Percentiles rank a stretch among this genome's conserved stretches.
Conservation (phyloP, 1,140 invertebrate species). For the Calliphora vicina region DNA sequence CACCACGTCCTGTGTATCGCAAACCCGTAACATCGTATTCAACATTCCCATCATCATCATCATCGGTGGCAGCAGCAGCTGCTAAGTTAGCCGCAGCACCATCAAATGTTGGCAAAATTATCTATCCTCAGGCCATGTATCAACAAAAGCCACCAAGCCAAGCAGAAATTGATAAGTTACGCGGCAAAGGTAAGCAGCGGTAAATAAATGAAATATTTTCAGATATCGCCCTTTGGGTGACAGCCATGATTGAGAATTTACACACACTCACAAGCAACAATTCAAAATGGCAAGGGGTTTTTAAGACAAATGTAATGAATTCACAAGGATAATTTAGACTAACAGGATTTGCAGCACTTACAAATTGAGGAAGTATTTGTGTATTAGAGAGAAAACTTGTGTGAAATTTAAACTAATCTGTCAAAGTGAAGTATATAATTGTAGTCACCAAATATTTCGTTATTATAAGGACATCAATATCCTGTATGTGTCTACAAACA, state of each 20-base stretch:
- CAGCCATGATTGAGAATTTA: background rate
- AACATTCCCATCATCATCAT: conserved; percentile 5
- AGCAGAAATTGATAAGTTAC: conserved; percentile 44
- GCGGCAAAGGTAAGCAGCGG: conserved; percentile 30
- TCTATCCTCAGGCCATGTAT: conserved; percentile 35
- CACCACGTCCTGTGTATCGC: conserved; percentile 23
- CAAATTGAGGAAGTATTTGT: no score
- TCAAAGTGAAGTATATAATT: no score
- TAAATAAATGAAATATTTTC: background rate
- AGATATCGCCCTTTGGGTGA: background rate
- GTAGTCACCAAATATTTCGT: no score
- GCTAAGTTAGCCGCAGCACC: background rate
- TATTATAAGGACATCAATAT: no score
- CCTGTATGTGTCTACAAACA: no score
- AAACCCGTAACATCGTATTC: background rate
- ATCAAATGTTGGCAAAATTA: conserved; percentile 35
- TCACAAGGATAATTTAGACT: background rate
- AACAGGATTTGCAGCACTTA: no score
- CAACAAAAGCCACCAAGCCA: conserved; percentile 43
- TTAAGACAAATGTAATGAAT: background rate
- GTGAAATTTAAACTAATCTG: no score
- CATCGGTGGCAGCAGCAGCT: background rate
- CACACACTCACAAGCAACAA: background rate
- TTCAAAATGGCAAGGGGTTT: no score
- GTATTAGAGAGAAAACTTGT: no score